These are phyloP conservation scores for Astyanax mexicanus DNA, from an alignment of 2,797 vertebrate species.

Conservation along the genomic window DNA sequence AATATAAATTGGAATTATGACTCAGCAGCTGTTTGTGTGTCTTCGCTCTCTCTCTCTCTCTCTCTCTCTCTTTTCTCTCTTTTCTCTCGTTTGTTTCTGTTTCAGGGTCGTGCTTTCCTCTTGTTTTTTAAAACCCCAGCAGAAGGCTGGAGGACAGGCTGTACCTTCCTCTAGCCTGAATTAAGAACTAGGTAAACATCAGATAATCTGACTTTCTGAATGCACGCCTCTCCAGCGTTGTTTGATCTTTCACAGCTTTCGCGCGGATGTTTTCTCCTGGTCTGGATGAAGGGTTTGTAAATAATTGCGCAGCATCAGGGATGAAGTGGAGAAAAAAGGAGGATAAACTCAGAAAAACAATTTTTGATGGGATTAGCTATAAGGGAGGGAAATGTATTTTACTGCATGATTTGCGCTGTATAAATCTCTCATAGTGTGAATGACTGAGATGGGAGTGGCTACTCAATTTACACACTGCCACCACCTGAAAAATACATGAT, in stretches of 20 bases:
- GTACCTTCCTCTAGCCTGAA: neutral
- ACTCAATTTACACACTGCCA: no score
- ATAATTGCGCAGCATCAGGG: neutral
- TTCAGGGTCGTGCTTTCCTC: neutral
- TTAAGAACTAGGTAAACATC: neutral
- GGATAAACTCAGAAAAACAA: no score
- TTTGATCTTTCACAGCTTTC: neutral
- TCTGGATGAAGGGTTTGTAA: neutral
- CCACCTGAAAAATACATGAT: no score
- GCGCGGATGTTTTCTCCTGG: neutral
- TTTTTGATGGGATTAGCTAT: no score
- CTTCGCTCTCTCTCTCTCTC: neutral
- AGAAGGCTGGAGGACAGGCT: neutral
- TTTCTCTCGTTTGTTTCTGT: neutral
- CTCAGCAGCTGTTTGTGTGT: neutral
- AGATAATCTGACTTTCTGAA: neutral
- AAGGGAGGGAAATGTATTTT: no score
- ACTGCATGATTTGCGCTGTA: no score
- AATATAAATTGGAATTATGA: no score
- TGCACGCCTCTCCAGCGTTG: neutral
- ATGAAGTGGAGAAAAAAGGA: no score
- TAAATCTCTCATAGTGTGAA: no score
- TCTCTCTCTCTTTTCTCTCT: conserved; percentile 1
- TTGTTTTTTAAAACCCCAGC: neutral
- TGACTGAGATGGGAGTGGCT: no score